phyloP scores from a whole-genome alignment of 2,797 vertebrate species.

The Toxotes lorentzi region DNA sequence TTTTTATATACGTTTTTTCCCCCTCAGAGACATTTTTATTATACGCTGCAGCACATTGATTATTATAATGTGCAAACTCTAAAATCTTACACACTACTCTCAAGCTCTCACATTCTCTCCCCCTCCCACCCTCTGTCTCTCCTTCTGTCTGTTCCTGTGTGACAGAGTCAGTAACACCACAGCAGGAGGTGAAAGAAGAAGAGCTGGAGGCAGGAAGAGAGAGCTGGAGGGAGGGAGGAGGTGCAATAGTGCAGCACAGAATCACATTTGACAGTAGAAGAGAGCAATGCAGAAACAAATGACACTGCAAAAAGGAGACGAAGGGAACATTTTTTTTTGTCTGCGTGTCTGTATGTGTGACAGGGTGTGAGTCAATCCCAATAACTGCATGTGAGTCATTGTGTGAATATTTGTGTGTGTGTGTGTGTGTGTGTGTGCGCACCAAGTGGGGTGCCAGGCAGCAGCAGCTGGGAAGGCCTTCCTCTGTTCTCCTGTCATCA shows the following conservation, averaged over 20 bases:
- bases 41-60: slow-evolving; percentile 37
- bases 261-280: slow-evolving; percentile 53
- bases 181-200: slow-evolving; percentile 79
- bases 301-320: slow-evolving; percentile 65
- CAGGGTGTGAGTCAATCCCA: slow-evolving; percentile 42
- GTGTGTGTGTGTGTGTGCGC: slow-evolving; percentile 52
- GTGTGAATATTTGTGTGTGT: slow-evolving; percentile 54
- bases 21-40: background rate
- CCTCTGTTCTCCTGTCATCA: slow-evolving; percentile 91
- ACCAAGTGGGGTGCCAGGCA: slow-evolving; percentile 83
- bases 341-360: slow-evolving; percentile 18
- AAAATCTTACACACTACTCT: slow-evolving; percentile 57
- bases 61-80: slow-evolving; percentile 59
- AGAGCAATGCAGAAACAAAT: slow-evolving; percentile 60
- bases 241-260: slow-evolving; percentile 72
- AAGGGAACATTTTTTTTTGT: slow-evolving; percentile 17
- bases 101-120: slow-evolving; percentile 56
- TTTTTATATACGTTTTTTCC: background rate
- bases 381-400: slow-evolving; percentile 46
- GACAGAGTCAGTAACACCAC: slow-evolving; percentile 81
- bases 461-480: slow-evolving; percentile 89
- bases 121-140: slow-evolving; percentile 62
- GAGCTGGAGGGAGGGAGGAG: slow-evolving; percentile 54
- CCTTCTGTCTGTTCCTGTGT: slow-evolving; percentile 80
- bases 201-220: slow-evolving; percentile 76